Base-by-base conservation (phyloP, 2,888 invertebrate genomes). In the Psococerastis gibbosa region DNA sequence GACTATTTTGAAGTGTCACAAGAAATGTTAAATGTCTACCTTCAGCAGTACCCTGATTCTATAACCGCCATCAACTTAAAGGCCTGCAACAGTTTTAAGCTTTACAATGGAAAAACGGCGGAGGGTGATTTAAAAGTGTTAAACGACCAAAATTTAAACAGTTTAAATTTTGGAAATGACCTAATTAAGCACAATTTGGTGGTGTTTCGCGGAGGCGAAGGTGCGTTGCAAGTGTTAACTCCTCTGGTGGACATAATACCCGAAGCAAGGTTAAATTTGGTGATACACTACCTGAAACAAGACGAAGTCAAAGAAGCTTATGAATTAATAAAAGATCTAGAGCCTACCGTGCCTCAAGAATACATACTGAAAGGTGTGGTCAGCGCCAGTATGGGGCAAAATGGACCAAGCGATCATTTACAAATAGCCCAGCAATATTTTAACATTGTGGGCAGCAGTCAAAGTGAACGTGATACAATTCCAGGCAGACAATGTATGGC, bases 1-100 rank as follows among this genome's bases (percentile, higher is more conserved):
- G 97, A 97, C 63, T 97, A 94, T 60, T 97, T 92, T 58, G 97
- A 97, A 61, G 92, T 94, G 38, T 92, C 95, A 0, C 92, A 95
- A 63, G 95, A 95, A 64, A 89, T 94, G n/a, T 67, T 95, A 11
- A 83, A 85, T 17, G 78, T 89, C 17, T 98, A 98, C 61, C 66
- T 98, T 43, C 82, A 85, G 47, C 82, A 84, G 56, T 82, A 79
- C 61, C 79, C 88, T 2, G 91, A 94, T 53, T 95, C 95, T 48
- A 88, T 91, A 1, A 84, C 92, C 47, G 97, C 95, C 1, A 78
- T 87, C 20, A 98, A 98, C 66, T 69, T 98, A 45, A 92, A 92
- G 61, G 72, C 83, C 1, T 82, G 83, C 57, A 83, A 82, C 58
- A 75, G 78, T 54, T 85, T 80, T 58, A 70, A 78, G 38, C 66